Evolutionary conservation across 2,113 vertebrate species (phyloP).

Genomic region (Rhombomys opimus): DNA sequence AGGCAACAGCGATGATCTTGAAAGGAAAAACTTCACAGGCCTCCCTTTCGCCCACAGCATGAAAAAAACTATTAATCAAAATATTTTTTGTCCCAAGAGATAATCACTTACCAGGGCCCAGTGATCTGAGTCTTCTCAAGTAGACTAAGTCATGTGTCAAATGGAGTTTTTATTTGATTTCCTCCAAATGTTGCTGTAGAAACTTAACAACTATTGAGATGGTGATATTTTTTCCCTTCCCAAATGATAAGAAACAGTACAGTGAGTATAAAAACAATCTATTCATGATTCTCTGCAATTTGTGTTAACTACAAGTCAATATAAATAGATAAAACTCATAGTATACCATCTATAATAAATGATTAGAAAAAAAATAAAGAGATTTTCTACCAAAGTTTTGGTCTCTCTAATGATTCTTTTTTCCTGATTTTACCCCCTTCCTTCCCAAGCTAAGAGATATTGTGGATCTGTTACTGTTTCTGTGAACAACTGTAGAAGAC

Average conservation of each 20-base stretch:
- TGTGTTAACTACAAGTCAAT: background rate
- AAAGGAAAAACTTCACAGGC: constrained; percentile 30
- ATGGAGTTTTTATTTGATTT: constrained; percentile 40
- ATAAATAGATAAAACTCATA: background rate
- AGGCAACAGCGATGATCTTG: constrained; percentile 49
- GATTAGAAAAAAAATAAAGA: background rate
- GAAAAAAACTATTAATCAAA: constrained; percentile 48
- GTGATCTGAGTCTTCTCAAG: constrained; percentile 15
- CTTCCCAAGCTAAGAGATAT: constrained; percentile 3
- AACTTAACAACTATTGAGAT: background rate
- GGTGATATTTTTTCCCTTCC: background rate
- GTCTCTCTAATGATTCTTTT: background rate
- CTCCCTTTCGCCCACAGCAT: background rate
- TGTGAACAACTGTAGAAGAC: background rate
- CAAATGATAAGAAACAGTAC: background rate
- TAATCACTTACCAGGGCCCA: constrained; percentile 2
- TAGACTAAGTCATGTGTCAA: background rate
- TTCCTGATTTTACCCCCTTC: background rate
- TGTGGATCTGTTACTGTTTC: background rate
- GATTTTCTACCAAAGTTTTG: background rate
- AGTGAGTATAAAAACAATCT: background rate
- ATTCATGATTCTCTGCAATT: background rate
- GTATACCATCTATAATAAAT: background rate
- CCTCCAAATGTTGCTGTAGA: background rate
- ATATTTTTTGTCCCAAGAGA: constrained; percentile 1